phyloP scores from a whole-genome alignment of 2,888 invertebrate genomes.

The Acronicta alni region DNA sequence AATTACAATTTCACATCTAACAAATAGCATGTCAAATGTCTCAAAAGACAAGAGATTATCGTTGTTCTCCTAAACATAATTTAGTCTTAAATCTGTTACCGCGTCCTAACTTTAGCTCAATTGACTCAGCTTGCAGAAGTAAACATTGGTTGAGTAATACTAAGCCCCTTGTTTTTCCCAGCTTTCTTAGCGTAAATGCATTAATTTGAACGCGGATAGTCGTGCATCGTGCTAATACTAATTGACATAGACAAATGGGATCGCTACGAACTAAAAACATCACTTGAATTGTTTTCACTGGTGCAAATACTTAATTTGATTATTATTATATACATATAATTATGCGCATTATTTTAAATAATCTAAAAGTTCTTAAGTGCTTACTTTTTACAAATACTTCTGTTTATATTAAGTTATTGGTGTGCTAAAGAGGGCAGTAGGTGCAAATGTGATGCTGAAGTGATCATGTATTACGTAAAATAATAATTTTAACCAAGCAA shows the following conservation, averaged over 20 bases:
- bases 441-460: slow-evolving; percentile 32
- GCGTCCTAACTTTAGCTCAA: slow-evolving; percentile 65
- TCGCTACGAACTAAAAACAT: slow-evolving; percentile 54
- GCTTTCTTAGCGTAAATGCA: slow-evolving; percentile 68
- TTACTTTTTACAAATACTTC: too few relatives aligned
- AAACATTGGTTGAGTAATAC: slow-evolving; percentile 74
- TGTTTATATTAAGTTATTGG: not conserved
- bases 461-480: slow-evolving; percentile 44
- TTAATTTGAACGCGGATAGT: slow-evolving; percentile 72
- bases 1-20: slow-evolving; percentile 22
- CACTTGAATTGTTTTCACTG: slow-evolving; percentile 47
- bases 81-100: slow-evolving; percentile 57
- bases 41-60: slow-evolving; percentile 44
- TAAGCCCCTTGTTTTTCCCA: slow-evolving; percentile 65
- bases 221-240: slow-evolving; percentile 71
- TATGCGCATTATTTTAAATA: too few relatives aligned
- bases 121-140: slow-evolving; percentile 70
- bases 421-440: slow-evolving; percentile 28
- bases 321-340: too few relatives aligned
- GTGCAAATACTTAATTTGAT: slow-evolving; percentile 18
- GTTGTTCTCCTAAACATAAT: slow-evolving; percentile 46
- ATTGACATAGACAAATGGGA: slow-evolving; percentile 80
- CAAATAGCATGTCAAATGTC: slow-evolving; percentile 40
- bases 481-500: slow-evolving; percentile 37
- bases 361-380: too few relatives aligned